Conservation (phyloP, 2,797 vertebrate species). For the Scarus forsteni region DNA sequence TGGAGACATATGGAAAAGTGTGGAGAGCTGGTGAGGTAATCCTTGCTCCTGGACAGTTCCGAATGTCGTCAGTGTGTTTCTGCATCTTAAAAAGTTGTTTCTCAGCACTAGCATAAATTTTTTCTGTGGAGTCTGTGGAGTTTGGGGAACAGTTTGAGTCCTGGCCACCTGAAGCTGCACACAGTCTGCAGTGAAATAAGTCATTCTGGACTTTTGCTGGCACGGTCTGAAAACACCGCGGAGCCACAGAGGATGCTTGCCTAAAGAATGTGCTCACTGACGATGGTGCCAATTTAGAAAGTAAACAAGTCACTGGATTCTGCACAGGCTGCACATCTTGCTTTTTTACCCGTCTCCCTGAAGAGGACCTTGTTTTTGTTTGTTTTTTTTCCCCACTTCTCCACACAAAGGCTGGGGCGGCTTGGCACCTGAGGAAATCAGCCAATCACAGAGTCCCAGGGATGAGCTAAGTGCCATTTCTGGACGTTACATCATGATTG, state of each 20-base stretch:
- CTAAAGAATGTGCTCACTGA: conserved; percentile 47
- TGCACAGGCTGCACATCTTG: conserved; percentile 49
- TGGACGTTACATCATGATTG: conserved; percentile 79
- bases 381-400: conserved; percentile 36
- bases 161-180: conserved; percentile 20
- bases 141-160: conserved; percentile 3
- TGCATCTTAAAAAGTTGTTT: too few relatives aligned
- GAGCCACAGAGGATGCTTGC: conserved; percentile 26
- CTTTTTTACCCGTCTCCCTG: conserved; percentile 47
- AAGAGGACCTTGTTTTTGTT: conserved; percentile 23
- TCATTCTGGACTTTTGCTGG: conserved; percentile 35
- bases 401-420: conserved; percentile 46
- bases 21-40: too few relatives aligned
- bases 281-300: conserved; percentile 59
- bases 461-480: conserved; percentile 72
- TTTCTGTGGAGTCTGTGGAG: not conserved
- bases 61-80: too few relatives aligned
- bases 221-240: conserved; percentile 25
- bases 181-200: conserved; percentile 29
- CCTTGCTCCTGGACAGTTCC: too few relatives aligned
- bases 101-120: conserved; percentile 2
- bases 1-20: too few relatives aligned
- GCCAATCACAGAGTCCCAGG: conserved; percentile 58
- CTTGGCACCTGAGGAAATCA: conserved; percentile 58
- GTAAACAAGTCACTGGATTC: conserved; percentile 65